A percentile compares a stretch with the other conserved stretches of the same genome.
phyloP scores from a whole-genome alignment of 30 jellyfish, hydroid and myxozoan genomes.

The Turritopsis dohrnii region DNA sequence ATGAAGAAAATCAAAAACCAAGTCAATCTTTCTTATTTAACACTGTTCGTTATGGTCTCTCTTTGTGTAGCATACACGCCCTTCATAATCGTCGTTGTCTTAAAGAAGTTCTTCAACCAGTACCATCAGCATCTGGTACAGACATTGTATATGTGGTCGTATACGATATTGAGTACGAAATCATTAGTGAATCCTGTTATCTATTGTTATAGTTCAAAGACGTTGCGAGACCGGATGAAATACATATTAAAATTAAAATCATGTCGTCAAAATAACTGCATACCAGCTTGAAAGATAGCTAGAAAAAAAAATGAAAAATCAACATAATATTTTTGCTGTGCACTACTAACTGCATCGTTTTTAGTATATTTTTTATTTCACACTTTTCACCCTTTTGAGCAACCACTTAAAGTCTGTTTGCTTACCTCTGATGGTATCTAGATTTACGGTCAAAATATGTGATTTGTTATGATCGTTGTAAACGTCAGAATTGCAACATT shows the following conservation, averaged over 20 bases:
- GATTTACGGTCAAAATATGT: no score
- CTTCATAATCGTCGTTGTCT: not conserved
- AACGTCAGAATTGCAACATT: no score
- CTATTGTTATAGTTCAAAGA: slow-evolving; percentile 18
- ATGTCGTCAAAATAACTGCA: not conserved
- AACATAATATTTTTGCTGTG: not conserved
- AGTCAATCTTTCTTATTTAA: slow-evolving; percentile 6
- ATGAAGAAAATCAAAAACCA: slow-evolving; percentile 1
- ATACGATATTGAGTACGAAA: not conserved
- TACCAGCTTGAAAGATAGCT: not conserved
- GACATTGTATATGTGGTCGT: slow-evolving; percentile 21
- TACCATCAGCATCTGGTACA: not conserved
- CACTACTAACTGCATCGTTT: not conserved
- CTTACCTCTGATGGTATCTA: no score
- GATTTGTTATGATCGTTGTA: no score
- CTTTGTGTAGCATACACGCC: not conserved
- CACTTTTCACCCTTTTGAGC: no score
- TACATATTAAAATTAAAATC: not conserved
- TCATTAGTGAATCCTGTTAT: slow-evolving; percentile 20
- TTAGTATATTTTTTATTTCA: no score
- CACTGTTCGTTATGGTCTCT: not conserved
- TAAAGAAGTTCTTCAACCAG: not conserved
- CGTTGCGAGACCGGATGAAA: not conserved
- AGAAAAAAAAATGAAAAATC: not conserved
- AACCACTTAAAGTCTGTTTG: no score